These are phyloP conservation scores for Rhadinocentrus ornatus DNA, from an alignment of 2,797 vertebrate genomes.

Conservation along the genomic window DNA sequence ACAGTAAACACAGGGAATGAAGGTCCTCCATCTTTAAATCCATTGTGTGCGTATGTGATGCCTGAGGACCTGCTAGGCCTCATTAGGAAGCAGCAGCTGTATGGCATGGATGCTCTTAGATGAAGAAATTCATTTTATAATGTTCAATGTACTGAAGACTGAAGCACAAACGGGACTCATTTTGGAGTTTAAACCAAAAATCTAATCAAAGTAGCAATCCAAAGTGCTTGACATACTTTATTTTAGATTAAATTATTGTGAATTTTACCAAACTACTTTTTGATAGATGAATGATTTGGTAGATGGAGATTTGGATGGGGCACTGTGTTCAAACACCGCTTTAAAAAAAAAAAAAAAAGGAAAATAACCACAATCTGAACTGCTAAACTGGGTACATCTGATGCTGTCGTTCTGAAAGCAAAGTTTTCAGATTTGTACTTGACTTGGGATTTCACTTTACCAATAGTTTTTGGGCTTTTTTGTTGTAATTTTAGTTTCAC, in stretches of 20 bases:
- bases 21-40: slow-evolving; percentile 23
- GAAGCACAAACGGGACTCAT: not conserved
- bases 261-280: too few species aligned
- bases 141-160: not conserved
- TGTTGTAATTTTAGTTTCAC: too few species aligned
- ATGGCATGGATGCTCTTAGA: slow-evolving; percentile 13
- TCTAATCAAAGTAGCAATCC: not conserved
- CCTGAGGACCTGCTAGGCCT: slow-evolving; percentile 39
- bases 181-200: too few species aligned
- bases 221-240: not conserved
- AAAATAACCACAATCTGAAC: too few species aligned
- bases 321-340: too few species aligned
- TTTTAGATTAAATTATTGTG: not conserved
- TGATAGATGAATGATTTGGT: too few species aligned
- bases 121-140: slow-evolving; percentile 29
- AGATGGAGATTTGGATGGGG: too few species aligned
- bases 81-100: slow-evolving; percentile 64
- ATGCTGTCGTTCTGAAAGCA: too few species aligned
- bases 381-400: too few species aligned
- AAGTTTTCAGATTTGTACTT: not conserved
- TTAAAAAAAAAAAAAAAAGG: too few species aligned
- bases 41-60: slow-evolving; percentile 23
- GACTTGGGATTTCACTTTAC: not conserved
- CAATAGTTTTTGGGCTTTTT: too few species aligned
- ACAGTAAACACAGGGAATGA: not conserved